Base-by-base conservation (phyloP, 2,113 vertebrate species). In the Smithornis capensis region DNA sequence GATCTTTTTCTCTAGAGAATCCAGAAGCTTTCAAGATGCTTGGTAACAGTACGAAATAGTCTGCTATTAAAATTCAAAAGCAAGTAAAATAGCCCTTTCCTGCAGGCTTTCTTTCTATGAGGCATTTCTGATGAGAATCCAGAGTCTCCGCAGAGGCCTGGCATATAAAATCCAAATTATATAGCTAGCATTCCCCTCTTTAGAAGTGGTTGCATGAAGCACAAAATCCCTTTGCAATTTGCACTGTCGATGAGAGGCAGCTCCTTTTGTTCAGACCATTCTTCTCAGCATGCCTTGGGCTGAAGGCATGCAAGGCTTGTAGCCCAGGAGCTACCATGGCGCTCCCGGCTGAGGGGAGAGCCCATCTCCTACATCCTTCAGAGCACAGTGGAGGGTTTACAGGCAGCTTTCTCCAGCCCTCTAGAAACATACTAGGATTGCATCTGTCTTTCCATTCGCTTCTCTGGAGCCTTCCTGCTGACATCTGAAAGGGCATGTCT, bases 81-180 rank as follows among this genome's bases (percentile, higher is more conserved):
- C 57, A 87, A 95, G 83, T 37, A 76, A 95, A 97, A 94, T 94
- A 94, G 87, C 95, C 89, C 50, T 95, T 95, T 84, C 65, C 74
- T 37, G 37, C 87, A 95, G 93, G 78, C 74, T 87, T 92, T 31
- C 78, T 85, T 96, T 94, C 93, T 90, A 31, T 73, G 44, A 95
- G 74, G 82, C 89, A 95, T 92, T 95, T 95, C 84, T 96, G 91
- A 94, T 94, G 87, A 76, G 87, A 90, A 94, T 95, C 93, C 91
- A 90, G 74, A 82, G 33, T 47, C 89, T 96, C 87, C 73, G 75
- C 78, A 94, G 89, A 85, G 87, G 55, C 63, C 78, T 92, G 95
- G 91, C 87, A 80, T 65, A 40, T 3, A 12, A 94, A 96, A 92
- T 83, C 80, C 78, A 90, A 96, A 95, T 95, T 91, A 91, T 47